phyloP scores from a whole-genome alignment of 2,888 invertebrate genomes.

The Ligdia adustata region DNA sequence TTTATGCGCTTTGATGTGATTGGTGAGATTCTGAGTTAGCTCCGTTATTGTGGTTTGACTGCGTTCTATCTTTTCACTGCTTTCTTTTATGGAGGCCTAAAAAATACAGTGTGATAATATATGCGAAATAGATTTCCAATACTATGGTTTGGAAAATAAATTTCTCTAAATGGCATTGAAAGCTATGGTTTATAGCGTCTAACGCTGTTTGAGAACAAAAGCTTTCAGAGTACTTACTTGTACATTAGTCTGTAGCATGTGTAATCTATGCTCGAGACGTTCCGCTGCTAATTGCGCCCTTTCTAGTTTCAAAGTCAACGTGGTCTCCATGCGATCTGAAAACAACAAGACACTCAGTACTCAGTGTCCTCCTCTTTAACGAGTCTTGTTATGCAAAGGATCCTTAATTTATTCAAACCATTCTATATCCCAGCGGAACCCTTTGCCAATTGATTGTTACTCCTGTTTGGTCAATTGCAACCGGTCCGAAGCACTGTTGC shows the following conservation, averaged over 20 bases:
- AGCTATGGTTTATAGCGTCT: neutral
- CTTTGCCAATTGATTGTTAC: conserved; percentile 67
- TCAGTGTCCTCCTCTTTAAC: conserved; percentile 52
- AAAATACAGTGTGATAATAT: conserved; percentile 39
- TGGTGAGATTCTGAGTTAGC: conserved; percentile 69
- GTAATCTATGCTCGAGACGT: conserved; percentile 72
- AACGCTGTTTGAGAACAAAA: neutral
- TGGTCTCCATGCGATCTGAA: conserved; percentile 76
- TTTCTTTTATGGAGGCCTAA: conserved; percentile 76
- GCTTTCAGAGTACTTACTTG: conserved; percentile 52
- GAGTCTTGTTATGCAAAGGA: conserved; percentile 39
- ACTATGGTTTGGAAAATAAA: neutral
- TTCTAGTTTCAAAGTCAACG: conserved; percentile 73
- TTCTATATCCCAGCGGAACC: conserved; percentile 44
- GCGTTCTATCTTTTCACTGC: conserved; percentile 67
- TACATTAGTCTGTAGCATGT: conserved; percentile 74
- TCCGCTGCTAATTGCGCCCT: conserved; percentile 78
- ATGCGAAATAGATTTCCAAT: no score
- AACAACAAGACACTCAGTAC: conserved; percentile 50
- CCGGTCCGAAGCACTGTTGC: conserved; percentile 60
- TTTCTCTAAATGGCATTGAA: neutral
- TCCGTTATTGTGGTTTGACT: conserved; percentile 68
- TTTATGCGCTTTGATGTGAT: conserved; percentile 63
- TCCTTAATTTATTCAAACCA: conserved; percentile 53
- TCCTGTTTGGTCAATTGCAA: conserved; percentile 69